Evolutionary conservation across 2,113 vertebrate species (phyloP).

Genomic region (Rhombomys opimus): DNA sequence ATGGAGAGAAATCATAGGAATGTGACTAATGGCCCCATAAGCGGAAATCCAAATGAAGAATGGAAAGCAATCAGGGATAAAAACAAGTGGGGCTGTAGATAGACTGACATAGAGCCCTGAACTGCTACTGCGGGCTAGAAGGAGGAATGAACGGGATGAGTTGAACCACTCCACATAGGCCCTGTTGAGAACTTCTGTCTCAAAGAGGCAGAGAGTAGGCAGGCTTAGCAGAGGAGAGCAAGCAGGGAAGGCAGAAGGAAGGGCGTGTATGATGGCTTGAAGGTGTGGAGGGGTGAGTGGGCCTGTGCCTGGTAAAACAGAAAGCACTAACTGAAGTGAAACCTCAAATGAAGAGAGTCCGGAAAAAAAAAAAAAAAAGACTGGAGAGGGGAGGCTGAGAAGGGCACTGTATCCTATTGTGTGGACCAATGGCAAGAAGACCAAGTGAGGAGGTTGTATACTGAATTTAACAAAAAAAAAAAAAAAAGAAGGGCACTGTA

Average conservation of each 20-base stretch:
- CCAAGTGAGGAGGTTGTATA: background rate
- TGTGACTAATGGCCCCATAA: background rate
- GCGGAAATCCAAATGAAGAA: conserved; percentile 43
- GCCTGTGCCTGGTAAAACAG: conserved; percentile 48
- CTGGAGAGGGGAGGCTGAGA: background rate
- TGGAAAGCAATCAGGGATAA: background rate
- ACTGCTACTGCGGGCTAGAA: background rate
- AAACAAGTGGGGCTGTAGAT: background rate
- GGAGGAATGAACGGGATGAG: background rate
- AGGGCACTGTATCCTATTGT: background rate
- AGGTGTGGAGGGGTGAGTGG: background rate
- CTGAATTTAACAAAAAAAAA: background rate
- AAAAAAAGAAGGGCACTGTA: background rate
- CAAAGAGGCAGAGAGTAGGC: conserved; percentile 10
- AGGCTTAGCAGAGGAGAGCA: conserved; percentile 20
- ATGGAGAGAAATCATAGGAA: background rate
- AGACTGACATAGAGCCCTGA: background rate
- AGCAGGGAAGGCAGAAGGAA: conserved; percentile 23
- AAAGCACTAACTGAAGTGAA: conserved; percentile 36
- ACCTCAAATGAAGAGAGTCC: conserved; percentile 43
- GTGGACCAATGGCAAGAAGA: background rate
- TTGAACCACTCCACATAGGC: background rate
- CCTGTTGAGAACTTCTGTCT: background rate
- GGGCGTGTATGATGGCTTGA: conserved; percentile 55
- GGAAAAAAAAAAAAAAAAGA: background rate